Conservation (phyloP, 2,797 vertebrate genomes). For the Enteromius radiatus region DNA sequence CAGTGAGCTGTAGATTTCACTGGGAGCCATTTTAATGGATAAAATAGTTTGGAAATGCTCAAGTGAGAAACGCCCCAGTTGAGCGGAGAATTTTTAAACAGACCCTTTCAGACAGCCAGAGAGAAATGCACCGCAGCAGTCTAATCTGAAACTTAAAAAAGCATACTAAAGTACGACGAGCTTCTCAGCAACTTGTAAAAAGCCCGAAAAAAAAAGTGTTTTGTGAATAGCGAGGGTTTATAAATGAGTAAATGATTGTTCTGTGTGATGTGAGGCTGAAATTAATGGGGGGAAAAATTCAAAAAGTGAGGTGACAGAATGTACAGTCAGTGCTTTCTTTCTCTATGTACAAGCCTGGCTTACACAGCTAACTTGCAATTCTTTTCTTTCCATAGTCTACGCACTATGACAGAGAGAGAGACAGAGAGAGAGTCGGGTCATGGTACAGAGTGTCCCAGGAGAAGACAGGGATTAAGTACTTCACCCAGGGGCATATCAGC, state of each 20-base stretch:
- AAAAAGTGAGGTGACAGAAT: conserved; percentile 37
- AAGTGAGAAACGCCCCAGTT: conserved; percentile 31
- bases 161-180: conserved; percentile 71
- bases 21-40: conserved; percentile 43
- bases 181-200: conserved; percentile 70
- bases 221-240: conserved; percentile 54
- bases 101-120: conserved; percentile 37
- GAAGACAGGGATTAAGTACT: conserved; percentile 51
- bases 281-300: conserved; percentile 17
- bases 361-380: conserved; percentile 38
- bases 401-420: conserved; percentile 5
- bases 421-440: conserved; percentile 34
- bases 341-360: conserved; percentile 22
- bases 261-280: conserved; percentile 14
- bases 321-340: conserved; percentile 51
- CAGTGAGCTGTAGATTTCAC: conserved; percentile 41
- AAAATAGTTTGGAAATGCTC: conserved; percentile 38
- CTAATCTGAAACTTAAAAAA: conserved; percentile 43
- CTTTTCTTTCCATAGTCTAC: conserved; percentile 42
- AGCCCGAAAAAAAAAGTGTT: conserved; percentile 65
- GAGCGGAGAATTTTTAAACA: conserved; percentile 35
- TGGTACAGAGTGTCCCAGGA: conserved; percentile 47
- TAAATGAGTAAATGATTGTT: conserved; percentile 45
- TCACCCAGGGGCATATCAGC: conserved; percentile 47
- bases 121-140: conserved; percentile 24